Evolutionary conservation across 2,888 invertebrate genomes (phyloP).

Genomic region (Nemotelus nigrinus): DNA sequence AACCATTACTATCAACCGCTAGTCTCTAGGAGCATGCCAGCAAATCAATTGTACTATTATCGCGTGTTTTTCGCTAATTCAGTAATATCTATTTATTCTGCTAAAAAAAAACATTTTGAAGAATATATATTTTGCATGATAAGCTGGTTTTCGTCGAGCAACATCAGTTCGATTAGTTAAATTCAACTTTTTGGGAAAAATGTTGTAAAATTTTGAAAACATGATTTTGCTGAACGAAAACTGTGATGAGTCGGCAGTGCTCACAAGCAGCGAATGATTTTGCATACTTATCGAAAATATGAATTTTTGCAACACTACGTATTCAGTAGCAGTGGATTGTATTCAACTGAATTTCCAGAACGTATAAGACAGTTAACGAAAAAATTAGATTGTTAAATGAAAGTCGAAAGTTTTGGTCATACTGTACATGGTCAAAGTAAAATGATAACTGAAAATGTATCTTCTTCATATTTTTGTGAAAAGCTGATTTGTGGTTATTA

Average conservation of each 20-base stretch:
- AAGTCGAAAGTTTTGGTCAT: too few species aligned
- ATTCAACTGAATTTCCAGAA: too few species aligned
- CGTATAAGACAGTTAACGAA: too few species aligned
- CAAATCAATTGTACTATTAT: slow-evolving; percentile 30
- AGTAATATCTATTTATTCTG: slow-evolving; percentile 39
- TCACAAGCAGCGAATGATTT: slow-evolving; percentile 22
- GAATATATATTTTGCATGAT: slow-evolving; percentile 16
- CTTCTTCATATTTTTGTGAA: background rate
- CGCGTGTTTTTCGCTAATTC: slow-evolving; percentile 11
- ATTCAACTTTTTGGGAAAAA: too few species aligned
- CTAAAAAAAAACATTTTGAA: background rate
- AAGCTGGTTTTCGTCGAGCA: slow-evolving; percentile 11
- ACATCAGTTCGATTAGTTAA: slow-evolving; percentile 1
- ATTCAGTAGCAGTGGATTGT: background rate
- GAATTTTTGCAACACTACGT: slow-evolving; percentile 12
- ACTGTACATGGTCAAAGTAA: too few species aligned
- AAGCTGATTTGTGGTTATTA: slow-evolving; percentile 55
- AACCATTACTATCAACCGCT: slow-evolving; percentile 54
- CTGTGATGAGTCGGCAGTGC: slow-evolving; percentile 1
- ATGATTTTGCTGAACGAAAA: background rate
- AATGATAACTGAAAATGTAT: too few species aligned
- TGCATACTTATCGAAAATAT: slow-evolving; percentile 13
- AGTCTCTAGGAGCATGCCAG: slow-evolving; percentile 47
- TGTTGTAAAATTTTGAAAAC: background rate
- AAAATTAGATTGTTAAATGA: too few species aligned